These are phyloP conservation scores for Mya arenaria DNA, from an alignment of 1,140 invertebrate species.

Conservation along the genomic window DNA sequence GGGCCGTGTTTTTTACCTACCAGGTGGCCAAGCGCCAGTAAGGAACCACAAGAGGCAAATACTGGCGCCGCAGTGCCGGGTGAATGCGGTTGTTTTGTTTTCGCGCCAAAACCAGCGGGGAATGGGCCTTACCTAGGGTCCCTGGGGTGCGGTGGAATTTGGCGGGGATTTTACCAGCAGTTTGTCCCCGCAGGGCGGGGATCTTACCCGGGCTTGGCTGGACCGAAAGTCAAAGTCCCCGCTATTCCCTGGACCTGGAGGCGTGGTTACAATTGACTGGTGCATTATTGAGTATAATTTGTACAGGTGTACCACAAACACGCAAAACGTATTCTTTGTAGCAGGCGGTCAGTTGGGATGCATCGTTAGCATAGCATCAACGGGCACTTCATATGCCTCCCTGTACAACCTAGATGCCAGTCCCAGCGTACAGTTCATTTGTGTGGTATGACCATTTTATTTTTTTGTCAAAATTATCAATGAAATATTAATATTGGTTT, in stretches of 20 bases:
- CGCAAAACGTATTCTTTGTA: not conserved
- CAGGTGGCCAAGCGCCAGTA: no score
- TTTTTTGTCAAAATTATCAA: not conserved
- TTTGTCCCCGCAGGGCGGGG: not conserved
- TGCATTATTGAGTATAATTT: not conserved
- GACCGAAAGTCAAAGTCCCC: no score
- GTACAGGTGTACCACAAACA: not conserved
- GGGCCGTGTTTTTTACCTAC: no score
- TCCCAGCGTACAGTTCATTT: conserved; percentile 9
- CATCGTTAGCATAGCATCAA: conserved; percentile 5
- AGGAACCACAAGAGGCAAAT: no score
- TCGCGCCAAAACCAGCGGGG: no score
- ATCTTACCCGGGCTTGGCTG: no score
- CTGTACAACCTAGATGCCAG: conserved; percentile 28
- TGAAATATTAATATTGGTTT: not conserved
- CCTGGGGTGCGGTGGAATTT: no score
- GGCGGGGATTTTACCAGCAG: not conserved
- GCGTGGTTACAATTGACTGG: no score
- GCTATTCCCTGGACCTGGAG: no score
- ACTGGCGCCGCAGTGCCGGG: no score
- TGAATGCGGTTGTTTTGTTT: no score
- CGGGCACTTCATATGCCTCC: conserved; percentile 1
- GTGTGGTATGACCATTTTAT: conserved; percentile 18
- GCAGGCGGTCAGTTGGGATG: conserved; percentile 22
- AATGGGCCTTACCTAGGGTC: no score